Percentiles rank a stretch among this genome's conserved stretches.
These are phyloP conservation scores for Ctenoplectra terminalis DNA, from an alignment of 1,140 invertebrate species.

Conservation along the genomic window DNA sequence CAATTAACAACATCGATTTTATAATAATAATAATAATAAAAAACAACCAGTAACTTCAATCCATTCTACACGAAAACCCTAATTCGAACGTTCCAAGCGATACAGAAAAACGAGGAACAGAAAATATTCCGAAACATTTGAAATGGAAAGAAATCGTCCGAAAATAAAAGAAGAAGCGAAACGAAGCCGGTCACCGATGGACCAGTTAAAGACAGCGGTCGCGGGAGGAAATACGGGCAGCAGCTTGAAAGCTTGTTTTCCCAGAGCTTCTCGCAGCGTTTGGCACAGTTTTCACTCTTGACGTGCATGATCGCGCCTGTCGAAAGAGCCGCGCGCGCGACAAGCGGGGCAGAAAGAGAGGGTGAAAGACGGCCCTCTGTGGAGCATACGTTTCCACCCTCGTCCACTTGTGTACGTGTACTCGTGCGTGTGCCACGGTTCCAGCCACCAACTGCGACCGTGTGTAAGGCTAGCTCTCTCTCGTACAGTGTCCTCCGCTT, in stretches of 20 bases:
- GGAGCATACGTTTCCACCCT: no score
- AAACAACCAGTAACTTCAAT: no score
- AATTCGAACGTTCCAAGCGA: no score
- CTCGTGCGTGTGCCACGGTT: neutral
- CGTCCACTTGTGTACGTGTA: neutral
- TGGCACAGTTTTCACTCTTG: slow-evolving; percentile 67
- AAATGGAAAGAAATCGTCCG: neutral
- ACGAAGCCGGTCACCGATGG: neutral
- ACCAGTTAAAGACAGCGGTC: slow-evolving; percentile 12
- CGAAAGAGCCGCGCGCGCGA: slow-evolving; percentile 53
- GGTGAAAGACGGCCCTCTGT: slow-evolving; percentile 39
- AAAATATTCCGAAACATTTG: no score
- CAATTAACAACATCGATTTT: no score
- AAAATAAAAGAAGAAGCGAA: neutral
- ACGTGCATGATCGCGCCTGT: slow-evolving; percentile 64
- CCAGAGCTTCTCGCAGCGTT: slow-evolving; percentile 50
- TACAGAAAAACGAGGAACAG: no score
- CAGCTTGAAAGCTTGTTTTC: slow-evolving; percentile 50
- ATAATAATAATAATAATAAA: no score
- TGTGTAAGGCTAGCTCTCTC: slow-evolving; percentile 37
- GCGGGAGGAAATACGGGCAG: slow-evolving; percentile 15
- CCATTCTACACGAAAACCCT: no score
- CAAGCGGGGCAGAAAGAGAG: slow-evolving; percentile 46
- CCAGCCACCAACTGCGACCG: neutral
- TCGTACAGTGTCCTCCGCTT: slow-evolving; percentile 62